phyloP scores from a whole-genome alignment of 2,797 vertebrate species.

The Sebastes itinus region DNA sequence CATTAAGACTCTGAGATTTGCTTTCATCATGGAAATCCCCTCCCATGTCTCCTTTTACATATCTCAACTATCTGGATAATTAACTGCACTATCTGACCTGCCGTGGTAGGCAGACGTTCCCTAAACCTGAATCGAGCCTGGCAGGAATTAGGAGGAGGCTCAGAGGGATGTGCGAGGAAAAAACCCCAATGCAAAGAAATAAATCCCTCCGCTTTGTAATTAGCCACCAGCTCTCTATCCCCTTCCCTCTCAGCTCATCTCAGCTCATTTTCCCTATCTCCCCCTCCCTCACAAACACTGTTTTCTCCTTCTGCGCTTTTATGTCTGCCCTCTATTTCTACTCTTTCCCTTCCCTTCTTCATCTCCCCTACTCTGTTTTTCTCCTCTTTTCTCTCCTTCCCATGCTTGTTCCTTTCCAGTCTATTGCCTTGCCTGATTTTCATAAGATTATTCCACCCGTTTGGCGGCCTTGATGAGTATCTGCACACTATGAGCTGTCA shows the following conservation, averaged over 20 bases:
- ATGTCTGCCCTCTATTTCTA: conserved; percentile 34
- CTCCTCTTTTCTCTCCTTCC: conserved; percentile 17
- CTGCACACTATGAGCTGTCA: conserved; percentile 71
- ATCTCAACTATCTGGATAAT: conserved; percentile 69
- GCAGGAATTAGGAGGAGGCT: conserved; percentile 61
- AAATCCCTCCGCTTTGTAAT: conserved; percentile 75
- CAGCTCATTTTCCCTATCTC: conserved; percentile 48
- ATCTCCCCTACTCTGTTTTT: conserved; percentile 7
- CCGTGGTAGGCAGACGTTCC: conserved; percentile 43
- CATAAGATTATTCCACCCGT: conserved; percentile 76
- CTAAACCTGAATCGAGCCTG: conserved; percentile 50
- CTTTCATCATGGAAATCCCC: conserved; percentile 70
- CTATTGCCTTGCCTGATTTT: conserved; percentile 69
- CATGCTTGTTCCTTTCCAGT: conserved; percentile 59
- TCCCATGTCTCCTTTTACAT: conserved; percentile 66
- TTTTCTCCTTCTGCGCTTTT: conserved; percentile 41
- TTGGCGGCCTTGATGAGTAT: conserved; percentile 71
- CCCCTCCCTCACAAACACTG: conserved; percentile 7
- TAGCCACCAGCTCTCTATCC: conserved; percentile 60
- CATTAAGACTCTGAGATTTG: conserved; percentile 56
- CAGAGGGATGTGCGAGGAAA: conserved; percentile 40
- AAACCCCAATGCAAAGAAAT: conserved; percentile 69
- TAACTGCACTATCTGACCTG: conserved; percentile 68
- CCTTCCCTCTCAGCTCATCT: conserved; percentile 42
- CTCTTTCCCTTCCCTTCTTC: neutral